These are phyloP conservation scores for Timandra comae DNA, from an alignment of 2,888 invertebrate genomes.

Conservation along the genomic window DNA sequence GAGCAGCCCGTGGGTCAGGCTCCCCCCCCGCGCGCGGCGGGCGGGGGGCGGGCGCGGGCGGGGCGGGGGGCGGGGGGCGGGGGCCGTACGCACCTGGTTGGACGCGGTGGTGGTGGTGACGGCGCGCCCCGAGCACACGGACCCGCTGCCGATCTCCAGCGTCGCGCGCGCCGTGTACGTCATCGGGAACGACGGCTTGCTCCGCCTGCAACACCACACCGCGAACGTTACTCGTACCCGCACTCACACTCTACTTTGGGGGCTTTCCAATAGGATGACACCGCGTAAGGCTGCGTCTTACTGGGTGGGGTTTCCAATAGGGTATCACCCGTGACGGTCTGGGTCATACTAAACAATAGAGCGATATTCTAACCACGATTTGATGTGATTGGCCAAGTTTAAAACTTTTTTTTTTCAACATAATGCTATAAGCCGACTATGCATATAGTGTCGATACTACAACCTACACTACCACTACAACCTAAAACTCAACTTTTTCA, in stretches of 20 bases:
- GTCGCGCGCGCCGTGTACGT: conserved; percentile 73
- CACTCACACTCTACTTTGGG: conserved; percentile 5
- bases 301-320: too few relatives aligned
- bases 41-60: neutral
- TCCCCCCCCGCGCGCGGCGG: neutral
- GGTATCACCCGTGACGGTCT: too few relatives aligned
- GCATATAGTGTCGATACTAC: too few relatives aligned
- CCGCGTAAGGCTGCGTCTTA: neutral
- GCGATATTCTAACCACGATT: too few relatives aligned
- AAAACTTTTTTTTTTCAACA: too few relatives aligned
- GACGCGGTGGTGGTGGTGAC: conserved; percentile 72
- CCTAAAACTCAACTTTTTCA: too few relatives aligned
- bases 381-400: too few relatives aligned
- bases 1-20: neutral
- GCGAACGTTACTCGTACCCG: too few relatives aligned
- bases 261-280: neutral
- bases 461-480: too few relatives aligned
- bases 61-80: conserved; percentile 10
- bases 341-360: too few relatives aligned
- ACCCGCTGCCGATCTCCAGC: conserved; percentile 71
- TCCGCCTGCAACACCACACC: conserved; percentile 46
- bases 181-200: conserved; percentile 66
- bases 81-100: conserved; percentile 67
- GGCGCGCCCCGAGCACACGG: conserved; percentile 70
- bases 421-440: too few relatives aligned